A percentile compares a stretch with the other conserved stretches of the same genome.
These are phyloP conservation scores for Dendrophyllia cribrosa DNA, from an alignment of 64 coral and sea anemone species.

Conservation along the genomic window DNA sequence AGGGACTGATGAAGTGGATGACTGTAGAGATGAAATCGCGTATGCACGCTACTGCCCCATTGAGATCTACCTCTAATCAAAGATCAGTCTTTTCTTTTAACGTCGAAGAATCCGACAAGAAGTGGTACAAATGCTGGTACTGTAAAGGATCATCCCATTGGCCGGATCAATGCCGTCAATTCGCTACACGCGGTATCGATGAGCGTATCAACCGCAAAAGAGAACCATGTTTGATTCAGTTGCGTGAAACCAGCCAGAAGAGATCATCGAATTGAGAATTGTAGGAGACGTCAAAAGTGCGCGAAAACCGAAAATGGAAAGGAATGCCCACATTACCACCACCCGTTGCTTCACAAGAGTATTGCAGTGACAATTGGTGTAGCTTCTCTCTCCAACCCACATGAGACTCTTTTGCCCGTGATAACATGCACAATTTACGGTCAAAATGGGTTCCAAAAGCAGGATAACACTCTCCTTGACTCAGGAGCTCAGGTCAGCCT, in stretches of 20 bases:
- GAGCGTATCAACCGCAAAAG: slow-evolving; percentile 31
- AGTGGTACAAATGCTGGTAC: slow-evolving; percentile 70
- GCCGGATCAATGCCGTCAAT: slow-evolving; percentile 39
- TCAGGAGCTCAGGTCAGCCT: slow-evolving; percentile 57
- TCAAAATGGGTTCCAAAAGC: slow-evolving; percentile 25
- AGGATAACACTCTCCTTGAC: slow-evolving; percentile 47
- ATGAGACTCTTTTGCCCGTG: slow-evolving; percentile 27
- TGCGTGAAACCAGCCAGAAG: slow-evolving; percentile 36
- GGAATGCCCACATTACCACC: slow-evolving; percentile 46
- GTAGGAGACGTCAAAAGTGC: slow-evolving; percentile 45
- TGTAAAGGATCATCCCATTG: slow-evolving; percentile 55
- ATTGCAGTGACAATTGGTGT: slow-evolving; percentile 13
- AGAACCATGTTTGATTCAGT: slow-evolving; percentile 4
- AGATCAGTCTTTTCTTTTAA: background rate
- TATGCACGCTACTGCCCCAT: slow-evolving; percentile 46
- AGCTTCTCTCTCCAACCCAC: background rate
- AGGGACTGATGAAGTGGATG: background rate
- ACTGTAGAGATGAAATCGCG: slow-evolving; percentile 13
- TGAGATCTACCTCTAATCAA: slow-evolving; percentile 2
- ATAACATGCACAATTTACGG: slow-evolving; percentile 39
- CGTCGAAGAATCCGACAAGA: background rate
- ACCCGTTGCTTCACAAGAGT: slow-evolving; percentile 51
- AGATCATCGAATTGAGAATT: slow-evolving; percentile 43
- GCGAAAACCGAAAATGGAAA: slow-evolving; percentile 35
- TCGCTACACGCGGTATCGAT: slow-evolving; percentile 18